Base-by-base conservation (phyloP, 1,140 invertebrate genomes). In the Archivesica marissinica region DNA sequence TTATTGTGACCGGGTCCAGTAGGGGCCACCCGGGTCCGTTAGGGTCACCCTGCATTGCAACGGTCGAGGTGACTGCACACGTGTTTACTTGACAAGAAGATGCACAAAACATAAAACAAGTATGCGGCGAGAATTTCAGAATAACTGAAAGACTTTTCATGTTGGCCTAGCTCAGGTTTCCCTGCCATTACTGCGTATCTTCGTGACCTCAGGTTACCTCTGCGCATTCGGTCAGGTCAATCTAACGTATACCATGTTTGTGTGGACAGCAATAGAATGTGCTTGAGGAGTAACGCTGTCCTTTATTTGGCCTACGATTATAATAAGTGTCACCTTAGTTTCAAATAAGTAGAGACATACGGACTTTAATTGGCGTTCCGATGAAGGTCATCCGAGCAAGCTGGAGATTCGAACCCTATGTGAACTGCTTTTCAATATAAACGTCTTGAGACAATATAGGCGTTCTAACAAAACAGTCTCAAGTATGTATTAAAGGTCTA, bases 401-500 rank as follows among this genome's bases (percentile, higher is more conserved):
- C 1, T 25, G n/a, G 25, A 47, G 28, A 47, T 50, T 33, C 68
- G 68, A 72, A 50, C 68, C 68, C 35, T 72, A 44, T 23, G 50
- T 72, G 68, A 72, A 72, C 68, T 33, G 41, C 25, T 72, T 47
- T 13, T 41, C 39, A 72, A 72, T 47, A 52, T 72, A 11, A 52
- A 44, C 41, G 68, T 47, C 44, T 15, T 50, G 28, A 47, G 41
- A 50, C 30, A 47, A 35, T 4, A 35, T 20, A 64, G 15, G 33
- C 30, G 13, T 35, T 13, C 1, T 20, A 64, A 33, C 9, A 64
- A 52, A 17, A 52, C 17, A 23, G n/a, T n/a, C n/a, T n/a, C n/a
- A n/a, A n/a, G n/a, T n/a, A n/a, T n/a, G n/a, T n/a, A n/a, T n/a
- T n/a, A n/a, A n/a, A n/a, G n/a, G n/a, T n/a, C n/a, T n/a, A n/a